Evolutionary conservation across 2,113 vertebrate species (phyloP), one percentile per base, ranked within the genome.

Genomic region (Xenopus borealis): DNA sequence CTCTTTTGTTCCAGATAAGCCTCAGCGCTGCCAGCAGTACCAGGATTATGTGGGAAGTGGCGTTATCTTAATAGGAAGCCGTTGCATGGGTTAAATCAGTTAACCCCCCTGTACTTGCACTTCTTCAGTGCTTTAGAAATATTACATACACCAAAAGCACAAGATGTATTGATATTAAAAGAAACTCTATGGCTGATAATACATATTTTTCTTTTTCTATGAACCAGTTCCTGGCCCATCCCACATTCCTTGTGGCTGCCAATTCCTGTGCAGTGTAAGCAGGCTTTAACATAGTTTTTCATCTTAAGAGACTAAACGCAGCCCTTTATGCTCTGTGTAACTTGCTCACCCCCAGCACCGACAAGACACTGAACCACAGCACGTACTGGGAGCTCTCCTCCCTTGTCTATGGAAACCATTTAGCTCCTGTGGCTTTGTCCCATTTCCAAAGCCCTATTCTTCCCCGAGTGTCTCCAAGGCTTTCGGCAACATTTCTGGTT

Each of bases 261-360:
- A 76, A 64, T 69, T 75, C 44, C 73, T 64, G 33, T 45, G 73
- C 66, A 55, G 73, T 55, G 73, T 76, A 69, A 62, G 65, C 66
- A 75, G 72, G 45, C 73, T 63, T 18, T n/a, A 76, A 53, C 66
- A 69, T 66, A 76, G 13, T 17, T 64, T 63, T 69, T 76, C 73
- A 76, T 69, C 59, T 69, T 76, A 63, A 40, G 66, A 16, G 46
- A 76, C 66, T 44, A 63, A 63, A 76, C 73, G 46, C 65, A 61
- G 55, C 44, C 64, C 67, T 52, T 75, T 40, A 47, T 73, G 1
- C 69, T 64, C 27, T 3, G 2, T 55, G 81, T 84, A 55, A 79
- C 81, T 73, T 81, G 75, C 70, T 83, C 78, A 79, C 82, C 83
- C 81, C 81, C 81, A 81, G 72, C 1, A 57, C 77, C 40, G 30